A percentile compares a stretch with the other conserved stretches of the same genome.
Evolutionary conservation across 1,140 invertebrate species (phyloP).

Genomic region (Trypoxylus dichotomus): DNA sequence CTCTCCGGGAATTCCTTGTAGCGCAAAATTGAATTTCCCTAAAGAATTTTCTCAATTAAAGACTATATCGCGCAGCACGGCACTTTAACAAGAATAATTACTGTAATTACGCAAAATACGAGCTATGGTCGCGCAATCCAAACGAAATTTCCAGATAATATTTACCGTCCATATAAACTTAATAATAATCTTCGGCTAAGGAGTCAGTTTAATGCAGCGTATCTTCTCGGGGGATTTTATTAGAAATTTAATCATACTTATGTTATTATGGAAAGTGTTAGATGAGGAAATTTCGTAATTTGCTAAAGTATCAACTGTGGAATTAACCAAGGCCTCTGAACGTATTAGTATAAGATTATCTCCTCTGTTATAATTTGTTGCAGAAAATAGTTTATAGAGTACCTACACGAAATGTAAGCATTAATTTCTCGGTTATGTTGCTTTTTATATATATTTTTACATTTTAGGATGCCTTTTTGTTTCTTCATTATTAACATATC

Average conservation of each 20-base stretch:
- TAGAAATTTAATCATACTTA: constrained; percentile 14
- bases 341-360: constrained; percentile 1
- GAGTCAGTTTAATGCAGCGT: neutral
- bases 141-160: constrained; percentile 13
- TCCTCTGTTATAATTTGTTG: neutral
- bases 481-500: no score
- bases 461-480: no score
- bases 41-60: constrained; percentile 23
- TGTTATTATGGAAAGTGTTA: constrained; percentile 18
- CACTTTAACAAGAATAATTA: constrained; percentile 21
- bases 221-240: neutral
- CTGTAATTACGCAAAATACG: constrained; percentile 1
- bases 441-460: no score
- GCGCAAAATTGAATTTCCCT: constrained; percentile 17
- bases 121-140: neutral
- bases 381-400: constrained; percentile 7
- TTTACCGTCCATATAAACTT: constrained; percentile 12
- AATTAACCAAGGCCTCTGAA: neutral
- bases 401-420: no score
- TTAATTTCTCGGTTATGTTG: no score
- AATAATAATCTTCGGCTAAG: neutral
- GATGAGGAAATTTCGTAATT: constrained; percentile 13
- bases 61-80: constrained; percentile 1
- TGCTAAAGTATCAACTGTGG: neutral
- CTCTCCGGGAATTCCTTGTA: neutral